A percentile compares a stretch with the other conserved stretches of the same genome.
Evolutionary conservation across 1,140 invertebrate genomes (phyloP).

Genomic region (Mactra quadrangularis): DNA sequence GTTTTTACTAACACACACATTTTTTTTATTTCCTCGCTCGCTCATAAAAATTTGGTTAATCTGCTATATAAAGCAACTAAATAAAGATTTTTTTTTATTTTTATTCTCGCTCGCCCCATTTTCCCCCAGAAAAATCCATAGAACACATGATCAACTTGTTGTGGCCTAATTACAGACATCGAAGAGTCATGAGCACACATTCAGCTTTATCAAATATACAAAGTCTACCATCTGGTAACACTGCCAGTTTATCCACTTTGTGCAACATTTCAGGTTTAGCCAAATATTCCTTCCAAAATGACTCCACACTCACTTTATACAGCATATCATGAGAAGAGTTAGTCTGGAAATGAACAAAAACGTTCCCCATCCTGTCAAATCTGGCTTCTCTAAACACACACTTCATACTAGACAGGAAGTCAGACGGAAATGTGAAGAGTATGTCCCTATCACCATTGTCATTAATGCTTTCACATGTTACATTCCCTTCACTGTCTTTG

Average conservation of each 20-base stretch:
- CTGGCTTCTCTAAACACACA: constrained; percentile 43
- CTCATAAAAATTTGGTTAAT: too few relatives aligned
- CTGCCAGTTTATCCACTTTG: constrained; percentile 54
- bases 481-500: constrained; percentile 29
- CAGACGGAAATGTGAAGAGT: constrained; percentile 28
- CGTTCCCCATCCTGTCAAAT: constrained; percentile 44
- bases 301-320: constrained; percentile 20
- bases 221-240: constrained; percentile 47
- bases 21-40: too few relatives aligned
- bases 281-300: constrained; percentile 30
- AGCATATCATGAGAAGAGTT: constrained; percentile 22
- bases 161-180: constrained; percentile 32
- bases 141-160: too few relatives aligned
- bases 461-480: constrained; percentile 32
- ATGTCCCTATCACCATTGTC: constrained; percentile 27
- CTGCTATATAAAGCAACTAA: too few relatives aligned
- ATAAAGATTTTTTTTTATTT: too few relatives aligned
- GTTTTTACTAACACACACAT: too few relatives aligned
- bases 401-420: neutral
- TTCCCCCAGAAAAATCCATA: too few relatives aligned
- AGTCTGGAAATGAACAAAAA: constrained; percentile 45
- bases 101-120: too few relatives aligned
- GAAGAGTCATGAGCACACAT: constrained; percentile 44
- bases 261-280: constrained; percentile 55
- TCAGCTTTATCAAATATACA: constrained; percentile 51